Conservation (phyloP, 2,888 invertebrate genomes). For the Volucella inanis region DNA sequence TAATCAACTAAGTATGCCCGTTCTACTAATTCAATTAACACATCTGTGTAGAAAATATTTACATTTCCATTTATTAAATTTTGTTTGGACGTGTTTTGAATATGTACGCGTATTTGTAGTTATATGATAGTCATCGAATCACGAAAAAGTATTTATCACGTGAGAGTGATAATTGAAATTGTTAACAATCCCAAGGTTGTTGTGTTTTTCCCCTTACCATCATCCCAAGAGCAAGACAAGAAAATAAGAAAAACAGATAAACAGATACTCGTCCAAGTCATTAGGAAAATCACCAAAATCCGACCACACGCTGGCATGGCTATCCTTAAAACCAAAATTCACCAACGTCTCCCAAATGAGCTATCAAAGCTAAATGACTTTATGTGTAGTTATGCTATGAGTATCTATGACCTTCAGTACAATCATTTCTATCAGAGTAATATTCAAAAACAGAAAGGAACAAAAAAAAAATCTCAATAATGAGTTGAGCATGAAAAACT, state of each 20-base stretch:
- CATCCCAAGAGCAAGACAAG: not conserved
- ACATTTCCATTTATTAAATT: slow-evolving; percentile 5
- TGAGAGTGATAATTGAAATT: slow-evolving; percentile 62
- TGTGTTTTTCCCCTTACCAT: not conserved
- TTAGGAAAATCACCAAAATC: slow-evolving; percentile 20
- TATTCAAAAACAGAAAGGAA: slow-evolving; percentile 6
- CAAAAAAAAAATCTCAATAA: not conserved
- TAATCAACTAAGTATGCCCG: slow-evolving; percentile 26
- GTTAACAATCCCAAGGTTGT: slow-evolving; percentile 37
- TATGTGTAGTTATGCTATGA: not conserved
- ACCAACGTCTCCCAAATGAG: slow-evolving; percentile 18
- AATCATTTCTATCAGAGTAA: slow-evolving; percentile 5
- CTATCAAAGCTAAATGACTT: slow-evolving; percentile 17
- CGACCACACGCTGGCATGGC: slow-evolving; percentile 17
- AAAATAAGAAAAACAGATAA: not conserved
- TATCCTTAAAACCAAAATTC: not conserved
- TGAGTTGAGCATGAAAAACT: slow-evolving; percentile 1
- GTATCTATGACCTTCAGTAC: slow-evolving; percentile 17
- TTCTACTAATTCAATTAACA: slow-evolving; percentile 60
- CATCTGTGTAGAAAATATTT: slow-evolving; percentile 42
- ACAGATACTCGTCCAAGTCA: not conserved
- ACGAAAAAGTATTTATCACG: slow-evolving; percentile 54
- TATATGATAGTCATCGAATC: slow-evolving; percentile 36
- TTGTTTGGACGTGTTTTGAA: not conserved
- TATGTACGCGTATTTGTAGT: not conserved